These are phyloP conservation scores for Chymomyza procnemis DNA, from an alignment of 2,888 invertebrate species.

Conservation along the genomic window DNA sequence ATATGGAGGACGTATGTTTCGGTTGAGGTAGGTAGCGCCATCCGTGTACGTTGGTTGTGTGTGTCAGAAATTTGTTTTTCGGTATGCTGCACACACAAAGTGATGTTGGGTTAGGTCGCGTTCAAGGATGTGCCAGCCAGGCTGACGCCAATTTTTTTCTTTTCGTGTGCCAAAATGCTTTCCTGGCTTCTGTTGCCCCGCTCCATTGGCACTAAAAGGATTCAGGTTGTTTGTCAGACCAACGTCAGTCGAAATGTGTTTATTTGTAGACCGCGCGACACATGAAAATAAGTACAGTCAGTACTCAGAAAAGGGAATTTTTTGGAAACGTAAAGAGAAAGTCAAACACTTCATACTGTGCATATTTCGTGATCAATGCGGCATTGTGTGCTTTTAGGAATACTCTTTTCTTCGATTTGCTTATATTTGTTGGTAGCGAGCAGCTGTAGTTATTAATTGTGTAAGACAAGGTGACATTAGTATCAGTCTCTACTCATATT, in stretches of 20 bases:
- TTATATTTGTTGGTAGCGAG: no score
- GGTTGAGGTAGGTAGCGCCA: background rate
- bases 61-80: constrained; percentile 51
- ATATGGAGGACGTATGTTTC: background rate
- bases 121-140: background rate
- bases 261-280: background rate
- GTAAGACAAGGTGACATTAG: no score
- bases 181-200: background rate
- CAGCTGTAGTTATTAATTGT: no score
- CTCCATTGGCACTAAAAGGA: background rate
- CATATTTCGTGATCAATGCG: no score
- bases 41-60: background rate
- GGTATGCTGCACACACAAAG: constrained; percentile 52
- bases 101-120: constrained; percentile 27
- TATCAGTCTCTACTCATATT: no score
- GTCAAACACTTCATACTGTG: no score
- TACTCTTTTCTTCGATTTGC: no score
- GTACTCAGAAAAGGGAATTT: background rate
- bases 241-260: background rate
- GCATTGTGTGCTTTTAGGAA: no score
- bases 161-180: background rate
- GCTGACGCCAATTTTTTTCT: background rate
- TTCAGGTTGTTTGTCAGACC: background rate
- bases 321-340: no score
- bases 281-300: background rate